Evolutionary conservation across 1,140 invertebrate species (phyloP).

Genomic region (Eriosoma lanigerum): DNA sequence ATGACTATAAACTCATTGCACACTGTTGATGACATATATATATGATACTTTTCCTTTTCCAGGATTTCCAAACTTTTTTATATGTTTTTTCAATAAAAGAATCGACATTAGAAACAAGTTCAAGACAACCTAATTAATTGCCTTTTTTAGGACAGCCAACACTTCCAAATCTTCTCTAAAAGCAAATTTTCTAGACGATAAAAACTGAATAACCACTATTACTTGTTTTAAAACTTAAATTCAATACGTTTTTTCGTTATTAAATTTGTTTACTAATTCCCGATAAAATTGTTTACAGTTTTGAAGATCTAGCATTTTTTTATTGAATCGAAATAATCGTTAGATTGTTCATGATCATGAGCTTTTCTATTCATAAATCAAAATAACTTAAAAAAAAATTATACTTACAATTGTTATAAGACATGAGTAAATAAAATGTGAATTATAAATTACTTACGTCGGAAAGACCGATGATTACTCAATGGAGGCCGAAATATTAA

Average conservation of each 20-base stretch:
- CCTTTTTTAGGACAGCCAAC: constrained; percentile 43
- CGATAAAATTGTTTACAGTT: too few relatives aligned
- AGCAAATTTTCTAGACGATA: constrained; percentile 53
- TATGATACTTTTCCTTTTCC: constrained; percentile 55
- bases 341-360: too few relatives aligned
- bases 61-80: constrained; percentile 56
- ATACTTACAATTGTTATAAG: too few relatives aligned
- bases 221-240: constrained; percentile 45
- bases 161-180: constrained; percentile 54
- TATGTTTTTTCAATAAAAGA: constrained; percentile 57
- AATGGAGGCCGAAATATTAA: too few relatives aligned
- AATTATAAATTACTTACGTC: too few relatives aligned
- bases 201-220: constrained; percentile 53
- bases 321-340: too few relatives aligned
- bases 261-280: too few relatives aligned
- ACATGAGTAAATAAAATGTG: too few relatives aligned
- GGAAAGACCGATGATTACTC: too few relatives aligned
- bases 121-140: constrained; percentile 55
- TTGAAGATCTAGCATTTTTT: too few relatives aligned
- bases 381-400: too few relatives aligned
- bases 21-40: constrained; percentile 57
- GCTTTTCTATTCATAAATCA: too few relatives aligned
- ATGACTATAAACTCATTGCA: constrained; percentile 57
- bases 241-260: background rate
- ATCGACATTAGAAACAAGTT: constrained; percentile 57